Percentiles rank a stretch among this genome's conserved stretches.
Conservation (phyloP, 2,888 invertebrate species). For the Cosmia pyralina region DNA sequence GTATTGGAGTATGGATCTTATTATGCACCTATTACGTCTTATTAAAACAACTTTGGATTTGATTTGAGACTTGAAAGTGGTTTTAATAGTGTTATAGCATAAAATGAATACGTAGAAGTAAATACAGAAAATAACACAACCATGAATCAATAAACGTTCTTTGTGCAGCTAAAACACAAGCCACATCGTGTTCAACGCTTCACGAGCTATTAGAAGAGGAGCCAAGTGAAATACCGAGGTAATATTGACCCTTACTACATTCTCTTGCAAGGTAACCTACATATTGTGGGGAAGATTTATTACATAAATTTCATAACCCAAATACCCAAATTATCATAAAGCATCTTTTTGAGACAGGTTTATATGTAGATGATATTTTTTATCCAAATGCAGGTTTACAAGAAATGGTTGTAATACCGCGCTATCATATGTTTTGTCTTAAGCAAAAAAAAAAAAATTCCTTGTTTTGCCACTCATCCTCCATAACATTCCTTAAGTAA, state of each 20-base stretch:
- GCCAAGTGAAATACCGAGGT: conserved; percentile 88
- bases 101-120: too few relatives aligned
- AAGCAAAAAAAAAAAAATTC: too few relatives aligned
- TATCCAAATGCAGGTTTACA: conserved; percentile 3
- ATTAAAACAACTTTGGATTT: too few relatives aligned
- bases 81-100: too few relatives aligned
- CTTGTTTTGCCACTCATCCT: not conserved
- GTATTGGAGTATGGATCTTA: too few relatives aligned
- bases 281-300: conserved; percentile 50
- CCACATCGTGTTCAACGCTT: conserved; percentile 88
- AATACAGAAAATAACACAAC: too few relatives aligned
- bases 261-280: conserved; percentile 51
- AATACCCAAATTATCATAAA: conserved; percentile 51
- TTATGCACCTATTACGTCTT: too few relatives aligned
- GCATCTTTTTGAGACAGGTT: conserved; percentile 49
- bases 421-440: not conserved
- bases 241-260: conserved; percentile 56
- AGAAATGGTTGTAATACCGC: not conserved
- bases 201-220: conserved; percentile 88
- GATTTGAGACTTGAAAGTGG: too few relatives aligned
- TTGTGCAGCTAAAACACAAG: conserved; percentile 86
- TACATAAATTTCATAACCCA: conserved; percentile 37
- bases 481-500: not conserved
- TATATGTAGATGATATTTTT: conserved; percentile 24
- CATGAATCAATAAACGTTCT: conserved; percentile 41